These are phyloP conservation scores for Andrena cerasifolii DNA, from an alignment of 1,140 invertebrate species.

Conservation along the genomic window DNA sequence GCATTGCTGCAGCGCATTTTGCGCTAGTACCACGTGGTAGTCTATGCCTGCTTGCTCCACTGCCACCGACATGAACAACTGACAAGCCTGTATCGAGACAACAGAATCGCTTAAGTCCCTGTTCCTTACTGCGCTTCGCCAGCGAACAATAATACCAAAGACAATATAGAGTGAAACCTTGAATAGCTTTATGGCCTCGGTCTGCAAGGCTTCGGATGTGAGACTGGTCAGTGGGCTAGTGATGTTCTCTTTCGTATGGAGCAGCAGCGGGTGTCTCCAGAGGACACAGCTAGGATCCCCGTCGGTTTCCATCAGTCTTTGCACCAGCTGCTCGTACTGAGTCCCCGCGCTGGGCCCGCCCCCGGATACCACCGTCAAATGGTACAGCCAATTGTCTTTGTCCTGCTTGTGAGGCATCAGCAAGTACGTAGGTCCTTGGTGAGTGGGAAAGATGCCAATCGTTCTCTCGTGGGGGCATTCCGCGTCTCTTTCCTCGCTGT, in stretches of 20 bases:
- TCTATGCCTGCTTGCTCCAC: conserved; percentile 97
- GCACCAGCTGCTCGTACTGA: conserved; percentile 96
- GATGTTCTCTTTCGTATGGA: conserved; percentile 96
- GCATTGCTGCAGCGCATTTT: conserved; percentile 96
- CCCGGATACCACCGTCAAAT: conserved; percentile 95
- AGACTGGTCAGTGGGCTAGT: conserved; percentile 92
- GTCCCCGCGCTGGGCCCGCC: conserved; percentile 95
- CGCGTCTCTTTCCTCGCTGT: conserved; percentile 93
- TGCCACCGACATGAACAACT: conserved; percentile 96
- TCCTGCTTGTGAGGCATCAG: conserved; percentile 94
- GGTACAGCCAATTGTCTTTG: conserved; percentile 96
- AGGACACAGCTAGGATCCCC: conserved; percentile 96
- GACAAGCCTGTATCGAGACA: conserved; percentile 87
- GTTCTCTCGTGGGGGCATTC: conserved; percentile 89
- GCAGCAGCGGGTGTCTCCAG: conserved; percentile 95
- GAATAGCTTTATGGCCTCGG: conserved; percentile 96
- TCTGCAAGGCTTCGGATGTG: conserved; percentile 91
- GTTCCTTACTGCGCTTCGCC: no score
- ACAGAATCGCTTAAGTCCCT: not conserved
- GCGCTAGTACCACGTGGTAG: conserved; percentile 96
- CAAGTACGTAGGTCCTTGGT: conserved; percentile 95
- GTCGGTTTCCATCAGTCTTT: conserved; percentile 97
- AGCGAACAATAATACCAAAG: not conserved
- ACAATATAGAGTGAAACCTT: conserved; percentile 85
- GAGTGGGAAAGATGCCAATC: conserved; percentile 95